Base-by-base conservation (phyloP, 2,113 vertebrate genomes). In the Hemiprocne comata region DNA sequence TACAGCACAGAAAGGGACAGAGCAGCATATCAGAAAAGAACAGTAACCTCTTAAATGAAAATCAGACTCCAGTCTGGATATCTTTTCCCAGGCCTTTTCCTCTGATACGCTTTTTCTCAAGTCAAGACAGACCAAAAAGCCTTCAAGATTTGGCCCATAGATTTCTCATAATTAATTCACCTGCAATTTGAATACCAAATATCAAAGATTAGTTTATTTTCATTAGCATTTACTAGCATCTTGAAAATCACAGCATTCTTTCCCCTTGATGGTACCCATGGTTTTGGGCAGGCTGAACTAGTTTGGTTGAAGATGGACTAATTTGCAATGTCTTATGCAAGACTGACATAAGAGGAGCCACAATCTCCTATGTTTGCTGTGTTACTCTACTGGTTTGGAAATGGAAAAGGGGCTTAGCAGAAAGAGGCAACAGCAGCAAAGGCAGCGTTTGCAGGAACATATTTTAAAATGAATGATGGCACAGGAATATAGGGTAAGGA, bases 161-260 rank as follows among this genome's bases (percentile, higher is more conserved):
- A 78, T 79, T 84, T 76, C 73, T 87, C 82, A 93, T 78, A 85
- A 53, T 95, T 87, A 93, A 44, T 83, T 93, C 75, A 94, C 74
- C 76, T 76, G 58, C 85, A 90, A 75, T 75, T 77, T 65, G 13
- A 33, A 6, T 11, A 70, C 21, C 93, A 90, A 90, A 77, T 60
- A 94, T 48, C 26, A n/a, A 69, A 67, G 38, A 65, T 21, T 13
- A 62, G 12, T 77, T 81, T 90, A 3, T 79, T 96, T 94, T 89
- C 82, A 91, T 70, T 50, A 81, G 40, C 23, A 85, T 93, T 90
- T 94, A 69, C 29, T 48, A 26, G 44, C 42, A 36, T 87, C 78
- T 90, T 85, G 31, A 87, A 95, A 83, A 79, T 66, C 48, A 25
- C 57, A 87, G 42, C 51, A 66, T 69, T 78, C 31, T 10, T 72